Percentiles rank a stretch among this genome's conserved stretches.
phyloP scores from a whole-genome alignment of 2,888 invertebrate genomes.

The Beris morrisii region DNA sequence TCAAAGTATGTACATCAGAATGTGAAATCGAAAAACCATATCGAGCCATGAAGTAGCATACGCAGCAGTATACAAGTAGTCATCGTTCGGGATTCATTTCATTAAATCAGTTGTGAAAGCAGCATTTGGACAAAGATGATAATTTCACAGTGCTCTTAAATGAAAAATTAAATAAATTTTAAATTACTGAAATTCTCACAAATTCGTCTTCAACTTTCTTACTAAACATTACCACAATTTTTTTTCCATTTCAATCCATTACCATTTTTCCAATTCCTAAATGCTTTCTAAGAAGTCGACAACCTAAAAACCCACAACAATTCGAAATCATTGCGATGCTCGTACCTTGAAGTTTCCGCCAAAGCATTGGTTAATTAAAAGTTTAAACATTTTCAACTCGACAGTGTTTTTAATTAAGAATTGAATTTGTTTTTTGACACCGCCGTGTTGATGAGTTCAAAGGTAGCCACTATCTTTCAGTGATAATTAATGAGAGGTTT shows the following conservation, averaged over 20 bases:
- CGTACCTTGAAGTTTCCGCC: conserved; percentile 1
- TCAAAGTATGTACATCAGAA: too few relatives aligned
- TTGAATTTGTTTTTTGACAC: conserved; percentile 11
- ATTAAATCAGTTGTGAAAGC: too few relatives aligned
- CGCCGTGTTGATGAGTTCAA: conserved; percentile 10
- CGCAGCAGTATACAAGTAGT: too few relatives aligned
- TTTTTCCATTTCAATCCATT: neutral
- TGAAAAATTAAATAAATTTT: neutral
- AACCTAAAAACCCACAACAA: neutral
- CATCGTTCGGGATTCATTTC: too few relatives aligned
- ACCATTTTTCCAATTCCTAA: neutral
- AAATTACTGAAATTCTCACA: conserved; percentile 4
- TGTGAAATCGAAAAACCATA: too few relatives aligned
- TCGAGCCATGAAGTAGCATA: too few relatives aligned
- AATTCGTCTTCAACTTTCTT: neutral
- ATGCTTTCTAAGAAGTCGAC: too few relatives aligned
- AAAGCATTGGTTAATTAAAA: conserved; percentile 25
- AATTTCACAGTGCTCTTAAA: too few relatives aligned
- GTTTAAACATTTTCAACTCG: conserved; percentile 26
- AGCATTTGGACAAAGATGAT: too few relatives aligned
- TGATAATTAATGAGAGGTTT: conserved; percentile 18
- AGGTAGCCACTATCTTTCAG: neutral
- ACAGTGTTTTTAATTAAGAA: conserved; percentile 25
- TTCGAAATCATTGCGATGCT: neutral
- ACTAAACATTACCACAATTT: neutral